Evolutionary conservation across 1,140 invertebrate genomes (phyloP).

Genomic region (Tachypleus tridentatus): DNA sequence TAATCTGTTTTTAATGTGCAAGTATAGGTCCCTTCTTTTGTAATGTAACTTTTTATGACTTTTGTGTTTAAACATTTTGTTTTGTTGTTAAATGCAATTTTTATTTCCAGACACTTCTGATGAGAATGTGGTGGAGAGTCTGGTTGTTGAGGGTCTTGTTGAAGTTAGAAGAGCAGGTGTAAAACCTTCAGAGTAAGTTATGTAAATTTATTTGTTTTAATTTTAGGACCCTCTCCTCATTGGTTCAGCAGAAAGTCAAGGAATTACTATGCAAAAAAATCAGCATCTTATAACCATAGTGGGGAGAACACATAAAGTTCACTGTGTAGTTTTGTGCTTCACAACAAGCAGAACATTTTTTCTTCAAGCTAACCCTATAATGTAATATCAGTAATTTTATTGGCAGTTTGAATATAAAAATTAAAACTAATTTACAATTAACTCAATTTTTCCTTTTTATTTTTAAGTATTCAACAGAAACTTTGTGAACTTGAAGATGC

Average conservation of each 20-base stretch:
- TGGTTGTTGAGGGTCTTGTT: slow-evolving; percentile 77
- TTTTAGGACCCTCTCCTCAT: slow-evolving; percentile 11
- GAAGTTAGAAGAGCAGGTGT: slow-evolving; percentile 65
- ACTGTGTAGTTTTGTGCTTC: slow-evolving; percentile 6
- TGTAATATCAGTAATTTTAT: no score
- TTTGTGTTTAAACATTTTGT: no score
- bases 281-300: slow-evolving; percentile 21
- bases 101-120: slow-evolving; percentile 30
- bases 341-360: not conserved
- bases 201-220: not conserved
- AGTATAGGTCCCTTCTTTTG: no score
- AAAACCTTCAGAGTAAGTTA: slow-evolving; percentile 45
- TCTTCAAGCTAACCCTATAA: no score
- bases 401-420: no score
- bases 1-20: no score
- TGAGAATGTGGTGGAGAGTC: slow-evolving; percentile 74
- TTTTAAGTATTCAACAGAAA: slow-evolving; percentile 24
- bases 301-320: no score
- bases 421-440: no score
- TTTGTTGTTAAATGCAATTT: no score
- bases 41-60: no score
- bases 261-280: slow-evolving; percentile 9
- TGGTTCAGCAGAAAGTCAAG: slow-evolving; percentile 9
- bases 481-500: slow-evolving; percentile 79
- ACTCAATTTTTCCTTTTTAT: no score